Evolutionary conservation across 2,888 invertebrate species (phyloP).

Genomic region (Acutogordius australiensis): DNA sequence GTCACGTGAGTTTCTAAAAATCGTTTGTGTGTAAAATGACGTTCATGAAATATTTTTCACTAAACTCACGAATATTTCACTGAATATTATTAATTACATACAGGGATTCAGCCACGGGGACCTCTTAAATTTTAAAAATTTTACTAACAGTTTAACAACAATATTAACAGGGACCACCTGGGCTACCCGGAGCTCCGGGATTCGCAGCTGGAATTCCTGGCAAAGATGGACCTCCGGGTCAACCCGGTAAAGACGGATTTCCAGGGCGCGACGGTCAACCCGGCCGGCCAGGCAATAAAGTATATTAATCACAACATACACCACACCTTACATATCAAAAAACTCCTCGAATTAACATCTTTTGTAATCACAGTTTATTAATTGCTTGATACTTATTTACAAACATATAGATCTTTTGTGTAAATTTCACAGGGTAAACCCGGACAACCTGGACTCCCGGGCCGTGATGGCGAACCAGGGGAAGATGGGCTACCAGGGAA

Average conservation of each 20-base stretch:
- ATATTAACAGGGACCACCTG: constrained; percentile 3
- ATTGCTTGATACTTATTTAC: background rate
- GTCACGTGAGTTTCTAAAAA: background rate
- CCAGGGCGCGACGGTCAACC: background rate
- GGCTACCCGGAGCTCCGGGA: background rate
- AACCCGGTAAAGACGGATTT: background rate
- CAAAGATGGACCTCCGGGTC: constrained; percentile 7
- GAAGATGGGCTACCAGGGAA: constrained; percentile 8
- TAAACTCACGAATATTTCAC: too few relatives aligned
- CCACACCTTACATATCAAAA: too few relatives aligned
- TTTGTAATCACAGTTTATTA: too few relatives aligned
- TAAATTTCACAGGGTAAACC: background rate
- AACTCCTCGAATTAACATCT: too few relatives aligned
- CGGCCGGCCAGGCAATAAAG: background rate
- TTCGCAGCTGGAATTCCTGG: background rate
- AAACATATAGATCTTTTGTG: background rate
- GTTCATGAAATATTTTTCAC: too few relatives aligned
- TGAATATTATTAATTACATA: too few relatives aligned
- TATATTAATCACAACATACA: background rate
- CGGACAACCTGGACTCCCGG: background rate
- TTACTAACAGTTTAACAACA: too few relatives aligned
- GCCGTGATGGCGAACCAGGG: constrained; percentile 9
- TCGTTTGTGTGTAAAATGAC: too few relatives aligned
- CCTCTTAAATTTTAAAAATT: too few relatives aligned
- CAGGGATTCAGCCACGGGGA: too few relatives aligned